phyloP scores from a whole-genome alignment of 1,140 invertebrate genomes.

The Achroia grisella region DNA sequence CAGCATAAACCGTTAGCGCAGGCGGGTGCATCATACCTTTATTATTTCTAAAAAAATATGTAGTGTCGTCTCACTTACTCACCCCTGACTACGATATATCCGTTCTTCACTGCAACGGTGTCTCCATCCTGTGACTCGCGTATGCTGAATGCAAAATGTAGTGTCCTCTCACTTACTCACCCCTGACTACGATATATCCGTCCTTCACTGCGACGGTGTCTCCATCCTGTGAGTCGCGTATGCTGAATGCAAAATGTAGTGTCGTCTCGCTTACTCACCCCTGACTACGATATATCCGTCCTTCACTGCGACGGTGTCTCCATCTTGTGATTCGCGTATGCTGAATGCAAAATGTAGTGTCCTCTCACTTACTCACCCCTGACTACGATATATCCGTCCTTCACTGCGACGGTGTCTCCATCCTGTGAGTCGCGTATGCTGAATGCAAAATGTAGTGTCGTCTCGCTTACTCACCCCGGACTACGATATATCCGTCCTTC shows the following conservation, averaged over 20 bases:
- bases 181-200: constrained; percentile 82
- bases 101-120: constrained; percentile 74
- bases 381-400: constrained; percentile 78
- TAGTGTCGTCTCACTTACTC: too few relatives aligned
- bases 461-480: constrained; percentile 83
- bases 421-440: constrained; percentile 74
- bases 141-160: too few relatives aligned
- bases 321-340: constrained; percentile 86
- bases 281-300: constrained; percentile 80
- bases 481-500: constrained; percentile 76
- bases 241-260: too few relatives aligned
- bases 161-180: too few relatives aligned
- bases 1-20: too few relatives aligned
- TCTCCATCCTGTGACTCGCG: constrained; percentile 83
- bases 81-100: constrained; percentile 83
- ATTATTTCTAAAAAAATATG: too few relatives aligned
- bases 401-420: constrained; percentile 73
- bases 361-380: constrained; percentile 82
- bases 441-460: too few relatives aligned
- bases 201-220: constrained; percentile 71
- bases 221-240: constrained; percentile 85
- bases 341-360: too few relatives aligned
- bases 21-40: too few relatives aligned
- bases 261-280: too few relatives aligned
- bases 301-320: constrained; percentile 70